A percentile compares a stretch with the other conserved stretches of the same genome.
Conservation (phyloP, 2,113 vertebrate species). For the Macaca fascicularis region T2T-MFA8v1.1 NC_088391.1:81623001-81623500, state of each 20-base stretch:
- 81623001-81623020: no score
- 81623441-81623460: not conserved
- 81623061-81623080: no score
- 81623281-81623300: not conserved
- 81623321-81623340: not conserved
- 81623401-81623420: fast-evolving
- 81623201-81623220: not conserved
- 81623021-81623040: no score
- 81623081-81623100: not conserved
- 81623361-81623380: fast-evolving
- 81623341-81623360: not conserved
- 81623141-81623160: not conserved
- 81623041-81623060: no score
- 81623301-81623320: not conserved
- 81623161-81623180: not conserved
- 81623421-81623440: not conserved
- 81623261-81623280: not conserved
- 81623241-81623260: not conserved
- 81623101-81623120: not conserved
- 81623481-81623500: not conserved
- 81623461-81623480: not conserved
- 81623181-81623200: not conserved
- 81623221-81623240: not conserved
- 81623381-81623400: not conserved
- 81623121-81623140: not conserved